phyloP scores from a whole-genome alignment of 2,797 vertebrate species.

The Anguilla megastoma region DNA sequence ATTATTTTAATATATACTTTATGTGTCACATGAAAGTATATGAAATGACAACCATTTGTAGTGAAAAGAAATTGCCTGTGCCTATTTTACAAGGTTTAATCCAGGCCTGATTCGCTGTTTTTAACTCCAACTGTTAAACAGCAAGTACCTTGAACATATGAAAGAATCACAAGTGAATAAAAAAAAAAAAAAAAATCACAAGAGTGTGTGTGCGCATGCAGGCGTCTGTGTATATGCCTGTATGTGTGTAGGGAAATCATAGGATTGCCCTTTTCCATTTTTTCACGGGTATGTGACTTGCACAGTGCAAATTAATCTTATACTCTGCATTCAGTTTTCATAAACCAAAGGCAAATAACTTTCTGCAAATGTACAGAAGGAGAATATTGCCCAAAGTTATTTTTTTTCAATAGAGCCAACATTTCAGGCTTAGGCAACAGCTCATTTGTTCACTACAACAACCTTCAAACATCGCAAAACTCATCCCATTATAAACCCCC shows the following conservation, averaged over 20 bases:
- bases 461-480: not conserved
- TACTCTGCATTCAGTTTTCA: not conserved
- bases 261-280: not conserved
- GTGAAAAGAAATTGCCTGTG: too few species aligned
- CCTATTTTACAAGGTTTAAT: too few species aligned
- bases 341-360: not conserved
- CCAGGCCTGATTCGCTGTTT: too few species aligned
- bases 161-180: not conserved
- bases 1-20: too few species aligned
- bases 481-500: conserved; percentile 18
- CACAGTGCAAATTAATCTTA: not conserved
- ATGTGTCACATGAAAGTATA: too few species aligned
- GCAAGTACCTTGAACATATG: not conserved
- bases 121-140: not conserved
- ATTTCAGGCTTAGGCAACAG: conserved; percentile 6
- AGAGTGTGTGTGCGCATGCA: not conserved
- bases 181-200: not conserved
- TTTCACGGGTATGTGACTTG: not conserved
- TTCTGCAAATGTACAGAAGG: not conserved
- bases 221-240: not conserved
- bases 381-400: not conserved
- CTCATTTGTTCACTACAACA: not conserved
- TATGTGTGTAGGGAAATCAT: not conserved
- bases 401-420: not conserved
- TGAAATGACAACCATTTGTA: too few species aligned